Percentiles rank a stretch among this genome's conserved stretches.
These are phyloP conservation scores for Apolygus lucorum DNA, from an alignment of 1,140 invertebrate species.

Conservation along the genomic window DNA sequence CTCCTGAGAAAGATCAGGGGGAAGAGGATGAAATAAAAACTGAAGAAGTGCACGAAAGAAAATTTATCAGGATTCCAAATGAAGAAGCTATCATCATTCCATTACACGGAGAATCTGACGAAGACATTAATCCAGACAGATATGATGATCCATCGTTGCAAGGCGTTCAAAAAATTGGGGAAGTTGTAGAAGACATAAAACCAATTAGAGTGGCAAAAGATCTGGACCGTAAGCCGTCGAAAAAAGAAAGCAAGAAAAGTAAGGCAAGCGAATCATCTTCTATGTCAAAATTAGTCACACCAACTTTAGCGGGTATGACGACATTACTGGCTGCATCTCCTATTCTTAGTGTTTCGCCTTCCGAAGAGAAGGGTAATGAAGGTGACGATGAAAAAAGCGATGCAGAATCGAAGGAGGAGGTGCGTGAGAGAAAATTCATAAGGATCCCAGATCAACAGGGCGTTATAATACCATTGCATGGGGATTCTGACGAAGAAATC, in stretches of 20 bases:
- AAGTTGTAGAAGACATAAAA: neutral
- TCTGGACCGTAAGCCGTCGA: too few relatives aligned
- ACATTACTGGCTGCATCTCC: neutral
- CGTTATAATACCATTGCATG: slow-evolving; percentile 7
- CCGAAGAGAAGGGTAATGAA: too few relatives aligned
- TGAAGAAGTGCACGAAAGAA: slow-evolving; percentile 1
- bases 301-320: neutral
- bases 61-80: slow-evolving; percentile 21
- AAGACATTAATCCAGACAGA: slow-evolving; percentile 28
- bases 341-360: neutral
- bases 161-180: neutral
- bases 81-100: slow-evolving; percentile 26
- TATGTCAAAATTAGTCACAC: neutral
- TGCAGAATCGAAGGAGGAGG: neutral
- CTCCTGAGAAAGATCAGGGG: slow-evolving; percentile 29
- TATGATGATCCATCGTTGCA: neutral
- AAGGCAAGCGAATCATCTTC: neutral
- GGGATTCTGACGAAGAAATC: slow-evolving; percentile 5
- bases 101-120: slow-evolving; percentile 27
- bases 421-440: neutral
- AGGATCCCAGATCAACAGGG: neutral
- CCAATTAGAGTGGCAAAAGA: neutral
- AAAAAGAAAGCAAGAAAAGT: neutral
- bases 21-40: slow-evolving; percentile 29
- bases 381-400: neutral